Evolutionary conservation across 2,113 vertebrate species (phyloP).

Genomic region (Axis porcinus): DNA sequence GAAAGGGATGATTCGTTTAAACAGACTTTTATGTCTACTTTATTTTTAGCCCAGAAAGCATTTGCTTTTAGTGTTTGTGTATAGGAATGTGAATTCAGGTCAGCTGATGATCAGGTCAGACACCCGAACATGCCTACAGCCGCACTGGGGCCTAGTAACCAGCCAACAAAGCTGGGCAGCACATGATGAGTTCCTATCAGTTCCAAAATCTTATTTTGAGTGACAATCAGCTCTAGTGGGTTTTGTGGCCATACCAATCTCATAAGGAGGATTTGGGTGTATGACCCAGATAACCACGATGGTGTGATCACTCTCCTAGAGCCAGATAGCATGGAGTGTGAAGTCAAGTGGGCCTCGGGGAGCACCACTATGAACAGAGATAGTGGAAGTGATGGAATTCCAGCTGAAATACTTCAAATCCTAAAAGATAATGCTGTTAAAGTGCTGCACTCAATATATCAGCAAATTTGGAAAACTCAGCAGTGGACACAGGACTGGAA

Average conservation of each 20-base stretch:
- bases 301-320: not conserved
- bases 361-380: not conserved
- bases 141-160: not conserved
- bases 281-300: not conserved
- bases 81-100: not conserved
- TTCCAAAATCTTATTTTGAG: not conserved
- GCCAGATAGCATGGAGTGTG: not conserved
- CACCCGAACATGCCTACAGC: not conserved
- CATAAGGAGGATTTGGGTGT: not conserved
- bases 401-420: not conserved
- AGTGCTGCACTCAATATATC: not conserved
- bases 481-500: not conserved
- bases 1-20: not conserved
- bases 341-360: not conserved
- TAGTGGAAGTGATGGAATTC: not conserved
- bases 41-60: conserved; percentile 49
- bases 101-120: not conserved
- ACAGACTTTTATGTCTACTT: conserved; percentile 31
- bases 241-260: not conserved
- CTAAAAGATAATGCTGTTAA: not conserved
- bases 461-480: not conserved
- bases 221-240: no score
- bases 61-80: conserved; percentile 36
- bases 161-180: not conserved
- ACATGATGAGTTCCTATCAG: not conserved